These are phyloP conservation scores for Cygnus atratus DNA, from an alignment of 2,113 vertebrate genomes.

Conservation along the genomic window DNA sequence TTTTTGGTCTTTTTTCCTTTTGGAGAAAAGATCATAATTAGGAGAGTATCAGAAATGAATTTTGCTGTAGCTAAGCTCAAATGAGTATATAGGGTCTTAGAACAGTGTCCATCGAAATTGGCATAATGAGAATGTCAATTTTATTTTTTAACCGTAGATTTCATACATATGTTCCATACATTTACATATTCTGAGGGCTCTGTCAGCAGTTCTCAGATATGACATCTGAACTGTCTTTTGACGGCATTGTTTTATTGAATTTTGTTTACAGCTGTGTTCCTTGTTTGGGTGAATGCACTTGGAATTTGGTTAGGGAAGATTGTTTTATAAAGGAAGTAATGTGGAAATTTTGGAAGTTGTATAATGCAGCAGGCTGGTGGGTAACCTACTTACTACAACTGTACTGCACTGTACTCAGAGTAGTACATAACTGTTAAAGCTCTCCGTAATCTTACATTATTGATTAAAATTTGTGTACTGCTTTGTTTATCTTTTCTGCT, in stretches of 20 bases:
- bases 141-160: not conserved
- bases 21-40: not conserved
- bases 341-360: not conserved
- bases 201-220: not conserved
- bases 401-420: not conserved
- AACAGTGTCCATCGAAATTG: not conserved
- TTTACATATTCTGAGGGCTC: not conserved
- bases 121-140: not conserved
- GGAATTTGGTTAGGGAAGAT: not conserved
- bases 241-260: not conserved
- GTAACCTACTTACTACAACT: not conserved
- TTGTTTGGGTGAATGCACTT: not conserved
- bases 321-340: not conserved
- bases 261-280: not conserved
- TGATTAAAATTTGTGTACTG: not conserved
- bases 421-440: not conserved
- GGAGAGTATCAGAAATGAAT: not conserved
- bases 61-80: not conserved
- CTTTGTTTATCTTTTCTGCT: slow-evolving; percentile 37
- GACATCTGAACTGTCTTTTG: not conserved
- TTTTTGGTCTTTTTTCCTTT: not conserved
- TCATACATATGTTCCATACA: not conserved
- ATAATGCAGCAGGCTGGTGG: not conserved
- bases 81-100: not conserved
- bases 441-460: not conserved